Conservation (phyloP, 1,140 invertebrate genomes). For the Metaphire vulgaris region DNA sequence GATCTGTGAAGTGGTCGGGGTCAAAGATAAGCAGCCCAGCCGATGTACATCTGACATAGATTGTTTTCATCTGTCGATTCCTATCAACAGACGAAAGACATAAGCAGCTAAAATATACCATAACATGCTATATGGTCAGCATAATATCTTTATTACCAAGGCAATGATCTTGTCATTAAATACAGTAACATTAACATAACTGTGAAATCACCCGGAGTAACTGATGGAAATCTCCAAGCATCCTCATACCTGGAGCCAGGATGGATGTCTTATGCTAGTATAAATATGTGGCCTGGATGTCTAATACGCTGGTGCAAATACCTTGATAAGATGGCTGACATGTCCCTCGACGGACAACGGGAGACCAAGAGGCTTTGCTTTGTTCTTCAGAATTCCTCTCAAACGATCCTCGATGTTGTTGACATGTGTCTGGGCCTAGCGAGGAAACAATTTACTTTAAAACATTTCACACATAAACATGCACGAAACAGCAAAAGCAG, state of each 20-base stretch:
- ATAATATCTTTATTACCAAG: neutral
- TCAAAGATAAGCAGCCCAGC: constrained; percentile 81
- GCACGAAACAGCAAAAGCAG: neutral
- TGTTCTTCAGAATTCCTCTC: constrained; percentile 63
- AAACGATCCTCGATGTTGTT: constrained; percentile 74
- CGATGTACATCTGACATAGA: constrained; percentile 90
- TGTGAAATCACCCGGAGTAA: neutral
- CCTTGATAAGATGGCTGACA: constrained; percentile 74
- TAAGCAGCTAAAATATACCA: neutral
- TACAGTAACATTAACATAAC: neutral
- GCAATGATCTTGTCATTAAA: neutral
- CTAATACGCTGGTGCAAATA: constrained; percentile 13
- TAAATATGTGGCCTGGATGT: neutral
- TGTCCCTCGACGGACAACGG: constrained; percentile 84
- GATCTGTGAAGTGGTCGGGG: too few species aligned
- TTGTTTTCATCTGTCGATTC: constrained; percentile 84
- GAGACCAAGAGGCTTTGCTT: constrained; percentile 46
- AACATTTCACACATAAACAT: neutral
- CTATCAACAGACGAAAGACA: constrained; percentile 39
- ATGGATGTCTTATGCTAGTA: neutral
- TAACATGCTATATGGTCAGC: neutral
- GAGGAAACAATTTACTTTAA: constrained; percentile 25
- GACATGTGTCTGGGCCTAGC: constrained; percentile 68
- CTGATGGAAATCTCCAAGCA: neutral
- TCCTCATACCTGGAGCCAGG: too few species aligned